Evolutionary conservation across 2,113 vertebrate genomes (phyloP), one percentile per base, ranked within the genome.

Genomic region (Acanthochromis polyacanthus): DNA sequence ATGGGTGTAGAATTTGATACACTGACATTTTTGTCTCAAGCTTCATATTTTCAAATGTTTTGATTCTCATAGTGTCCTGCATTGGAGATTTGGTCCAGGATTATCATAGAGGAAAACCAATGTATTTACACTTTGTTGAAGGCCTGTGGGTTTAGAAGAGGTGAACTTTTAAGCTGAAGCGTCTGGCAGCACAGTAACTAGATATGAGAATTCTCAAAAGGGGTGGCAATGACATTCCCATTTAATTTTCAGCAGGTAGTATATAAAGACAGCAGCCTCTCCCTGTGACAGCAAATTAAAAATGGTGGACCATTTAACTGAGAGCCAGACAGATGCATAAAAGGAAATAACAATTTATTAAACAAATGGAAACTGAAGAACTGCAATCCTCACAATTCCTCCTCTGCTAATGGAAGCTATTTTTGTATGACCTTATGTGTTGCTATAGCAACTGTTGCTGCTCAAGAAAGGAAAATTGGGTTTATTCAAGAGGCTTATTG

Each of bases 371-470:
- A 75, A 78, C 51, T 79, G 52, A 80, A 78, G 20, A 57, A 50
- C 75, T 84, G 64, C 52, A 78, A n/a, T 52, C 57, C 67, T 78
- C 69, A 61, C 60, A 74, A 61, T 79, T 70, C 38, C 75, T 81
- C 70, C 45, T 86, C 86, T 90, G 68, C 81, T 90, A 91, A 88
- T 90, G 57, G 75, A 78, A 75, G 88, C 85, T 89, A 85, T 92
- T 90, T 90, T 85, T 85, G 81, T 71, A 78, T 90, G 87, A 90
- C 93, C 82, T 90, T 88, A 83, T 84, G 87, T 78, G 93, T 95
- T 95, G 86, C 92, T 88, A 94, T 95, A 87, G 94, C 78, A 93
- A 95, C 93, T 89, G 92, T 93, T 92, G 89, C 90, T 84, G 80
- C 72, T 90, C 82, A 88, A 84, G 83, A 72, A 81, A 81, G 71